phyloP scores from a whole-genome alignment of 2,113 vertebrate genomes.

The Holacanthus passer region DNA sequence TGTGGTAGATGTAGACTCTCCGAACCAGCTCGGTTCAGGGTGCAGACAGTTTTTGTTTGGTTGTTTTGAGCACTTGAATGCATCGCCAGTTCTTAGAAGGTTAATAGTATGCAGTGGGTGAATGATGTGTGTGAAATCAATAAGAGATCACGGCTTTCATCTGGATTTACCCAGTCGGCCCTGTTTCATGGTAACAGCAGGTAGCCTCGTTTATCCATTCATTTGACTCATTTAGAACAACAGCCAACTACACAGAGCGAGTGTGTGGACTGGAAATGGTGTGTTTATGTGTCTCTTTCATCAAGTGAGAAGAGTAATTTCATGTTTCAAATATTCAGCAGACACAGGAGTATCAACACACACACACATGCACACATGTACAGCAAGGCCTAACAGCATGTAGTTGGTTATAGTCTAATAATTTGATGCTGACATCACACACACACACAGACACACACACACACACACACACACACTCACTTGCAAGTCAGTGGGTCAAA shows the following conservation, averaged over 20 bases:
- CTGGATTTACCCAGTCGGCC: slow-evolving; percentile 33
- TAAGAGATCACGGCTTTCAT: slow-evolving; percentile 19
- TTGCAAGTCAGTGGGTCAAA: neutral
- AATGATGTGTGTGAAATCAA: slow-evolving; percentile 27
- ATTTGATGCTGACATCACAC: neutral
- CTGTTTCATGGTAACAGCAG: slow-evolving; percentile 31
- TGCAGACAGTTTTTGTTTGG: neutral
- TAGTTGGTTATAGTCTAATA: slow-evolving; percentile 4
- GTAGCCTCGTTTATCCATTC: slow-evolving; percentile 33
- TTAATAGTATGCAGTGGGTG: slow-evolving; percentile 8
- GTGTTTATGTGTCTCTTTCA: neutral
- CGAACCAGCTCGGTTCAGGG: neutral
- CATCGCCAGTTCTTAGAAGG: slow-evolving; percentile 10
- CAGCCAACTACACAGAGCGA: neutral
- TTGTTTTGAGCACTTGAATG: slow-evolving; percentile 8
- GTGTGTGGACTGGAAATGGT: slow-evolving; percentile 11
- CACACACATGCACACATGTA: neutral
- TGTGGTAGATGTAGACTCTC: neutral
- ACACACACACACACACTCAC: slow-evolving; percentile 2
- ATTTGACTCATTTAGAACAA: slow-evolving; percentile 19
- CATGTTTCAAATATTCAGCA: slow-evolving; percentile 4
- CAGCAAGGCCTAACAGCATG: neutral
- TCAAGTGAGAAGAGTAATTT: slow-evolving; percentile 6
- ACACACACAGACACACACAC: slow-evolving; percentile 3
- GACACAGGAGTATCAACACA: neutral